These are phyloP conservation scores for Tiliqua scincoides DNA, from an alignment of 2,113 vertebrate genomes.

Conservation along the genomic window DNA sequence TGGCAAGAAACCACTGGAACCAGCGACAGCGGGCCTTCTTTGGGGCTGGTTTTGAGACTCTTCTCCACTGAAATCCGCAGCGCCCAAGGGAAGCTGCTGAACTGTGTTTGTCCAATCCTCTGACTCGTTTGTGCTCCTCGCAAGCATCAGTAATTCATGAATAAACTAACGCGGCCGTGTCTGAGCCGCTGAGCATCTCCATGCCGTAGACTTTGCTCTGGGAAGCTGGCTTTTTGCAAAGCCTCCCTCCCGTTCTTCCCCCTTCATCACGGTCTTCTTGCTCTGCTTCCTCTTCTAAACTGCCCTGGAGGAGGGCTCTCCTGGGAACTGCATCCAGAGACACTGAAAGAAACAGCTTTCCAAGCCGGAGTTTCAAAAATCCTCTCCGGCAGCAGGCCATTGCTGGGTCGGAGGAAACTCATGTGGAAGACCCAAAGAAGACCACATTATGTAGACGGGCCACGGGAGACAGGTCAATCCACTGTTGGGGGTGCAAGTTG, in stretches of 20 bases:
- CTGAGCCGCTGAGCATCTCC: neutral
- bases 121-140: neutral
- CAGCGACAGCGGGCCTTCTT: neutral
- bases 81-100: neutral
- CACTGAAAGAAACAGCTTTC: neutral
- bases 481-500: too few species aligned
- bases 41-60: neutral
- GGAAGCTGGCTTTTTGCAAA: neutral
- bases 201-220: neutral
- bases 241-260: neutral
- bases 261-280: neutral
- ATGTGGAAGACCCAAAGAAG: neutral
- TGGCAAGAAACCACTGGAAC: neutral
- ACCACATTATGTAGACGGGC: neutral
- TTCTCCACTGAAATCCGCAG: neutral
- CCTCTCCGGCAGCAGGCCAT: neutral
- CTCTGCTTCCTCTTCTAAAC: neutral
- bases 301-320: neutral
- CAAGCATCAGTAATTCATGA: conserved; percentile 11
- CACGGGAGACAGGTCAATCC: neutral
- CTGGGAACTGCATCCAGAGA: neutral
- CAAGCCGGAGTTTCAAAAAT: neutral
- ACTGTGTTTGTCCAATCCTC: neutral
- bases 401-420: neutral
- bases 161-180: neutral